phyloP scores from a whole-genome alignment of 2,888 invertebrate species.

The Acanthosepion esculentum region DNA sequence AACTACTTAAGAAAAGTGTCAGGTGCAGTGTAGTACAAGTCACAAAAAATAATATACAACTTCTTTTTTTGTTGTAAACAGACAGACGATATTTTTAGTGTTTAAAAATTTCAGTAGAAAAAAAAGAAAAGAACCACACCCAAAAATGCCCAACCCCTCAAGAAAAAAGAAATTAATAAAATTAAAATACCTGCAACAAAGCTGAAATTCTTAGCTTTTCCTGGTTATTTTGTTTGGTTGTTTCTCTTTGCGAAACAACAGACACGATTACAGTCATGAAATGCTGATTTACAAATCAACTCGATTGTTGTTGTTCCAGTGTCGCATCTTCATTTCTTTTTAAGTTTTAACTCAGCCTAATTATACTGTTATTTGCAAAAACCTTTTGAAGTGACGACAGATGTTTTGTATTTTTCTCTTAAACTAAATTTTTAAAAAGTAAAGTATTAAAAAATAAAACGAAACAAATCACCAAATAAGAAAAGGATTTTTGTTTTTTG shows the following conservation, averaged over 20 bases:
- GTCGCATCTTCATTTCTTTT: not conserved
- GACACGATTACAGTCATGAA: too few species aligned
- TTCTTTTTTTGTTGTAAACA: too few species aligned
- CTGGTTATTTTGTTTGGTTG: not conserved
- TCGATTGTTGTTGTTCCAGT: not conserved
- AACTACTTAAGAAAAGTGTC: too few species aligned
- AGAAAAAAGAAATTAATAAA: not conserved
- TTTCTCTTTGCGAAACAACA: not conserved
- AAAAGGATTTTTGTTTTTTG: not conserved
- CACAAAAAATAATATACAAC: too few species aligned
- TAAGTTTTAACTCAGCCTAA: too few species aligned
- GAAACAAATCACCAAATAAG: not conserved
- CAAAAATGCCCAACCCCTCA: not conserved
- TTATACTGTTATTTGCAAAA: too few species aligned
- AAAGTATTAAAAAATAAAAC: not conserved
- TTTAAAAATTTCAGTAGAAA: not conserved
- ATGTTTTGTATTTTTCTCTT: too few species aligned
- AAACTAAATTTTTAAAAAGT: not conserved
- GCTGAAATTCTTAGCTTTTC: slow-evolving; percentile 2
- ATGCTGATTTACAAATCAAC: too few species aligned
- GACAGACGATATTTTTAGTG: too few species aligned
- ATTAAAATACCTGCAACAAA: slow-evolving; percentile 18
- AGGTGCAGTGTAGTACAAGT: too few species aligned
- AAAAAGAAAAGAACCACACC: not conserved
- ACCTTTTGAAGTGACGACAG: too few species aligned